phyloP scores from a whole-genome alignment of 2,888 invertebrate species.

The Theodoxus fluviatilis region DNA sequence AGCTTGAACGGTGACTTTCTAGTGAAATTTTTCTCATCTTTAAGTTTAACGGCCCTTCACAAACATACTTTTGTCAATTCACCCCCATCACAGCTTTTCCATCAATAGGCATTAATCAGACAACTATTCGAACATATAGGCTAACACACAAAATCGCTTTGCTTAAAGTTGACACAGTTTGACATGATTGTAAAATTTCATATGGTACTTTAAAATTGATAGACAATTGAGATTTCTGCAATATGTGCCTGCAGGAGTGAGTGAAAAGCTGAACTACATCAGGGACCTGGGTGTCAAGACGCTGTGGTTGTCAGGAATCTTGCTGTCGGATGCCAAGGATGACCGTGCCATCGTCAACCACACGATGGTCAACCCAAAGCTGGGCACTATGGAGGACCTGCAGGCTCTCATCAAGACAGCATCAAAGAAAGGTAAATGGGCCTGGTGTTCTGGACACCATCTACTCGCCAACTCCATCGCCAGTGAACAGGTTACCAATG shows the following conservation, averaged over 20 bases:
- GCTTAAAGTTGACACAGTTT: too few relatives aligned
- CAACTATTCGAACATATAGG: too few relatives aligned
- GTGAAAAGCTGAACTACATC: constrained; percentile 45
- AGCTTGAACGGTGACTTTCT: too few relatives aligned
- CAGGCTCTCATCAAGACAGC: constrained; percentile 50
- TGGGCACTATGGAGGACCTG: constrained; percentile 79
- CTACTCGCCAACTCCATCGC: too few relatives aligned
- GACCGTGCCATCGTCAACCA: constrained; percentile 85
- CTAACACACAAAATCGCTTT: too few relatives aligned
- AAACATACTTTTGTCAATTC: too few relatives aligned
- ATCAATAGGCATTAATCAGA: too few relatives aligned
- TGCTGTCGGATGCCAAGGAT: constrained; percentile 68
- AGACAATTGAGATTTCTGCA: background rate
- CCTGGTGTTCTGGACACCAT: too few relatives aligned
- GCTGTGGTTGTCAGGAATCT: constrained; percentile 85
- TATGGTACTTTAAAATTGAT: background rate
- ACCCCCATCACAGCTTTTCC: too few relatives aligned
- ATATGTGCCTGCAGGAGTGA: constrained; percentile 65
- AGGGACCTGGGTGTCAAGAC: constrained; percentile 72
- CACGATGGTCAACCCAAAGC: constrained; percentile 75
- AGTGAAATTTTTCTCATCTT: too few relatives aligned
- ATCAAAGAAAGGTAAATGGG: constrained; percentile 52
- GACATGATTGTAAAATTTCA: background rate
- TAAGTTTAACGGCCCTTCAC: too few relatives aligned
- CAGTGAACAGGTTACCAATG: too few relatives aligned